These are phyloP conservation scores for Epinotia nisella DNA, from an alignment of 2,888 invertebrate genomes.

Conservation along the genomic window DNA sequence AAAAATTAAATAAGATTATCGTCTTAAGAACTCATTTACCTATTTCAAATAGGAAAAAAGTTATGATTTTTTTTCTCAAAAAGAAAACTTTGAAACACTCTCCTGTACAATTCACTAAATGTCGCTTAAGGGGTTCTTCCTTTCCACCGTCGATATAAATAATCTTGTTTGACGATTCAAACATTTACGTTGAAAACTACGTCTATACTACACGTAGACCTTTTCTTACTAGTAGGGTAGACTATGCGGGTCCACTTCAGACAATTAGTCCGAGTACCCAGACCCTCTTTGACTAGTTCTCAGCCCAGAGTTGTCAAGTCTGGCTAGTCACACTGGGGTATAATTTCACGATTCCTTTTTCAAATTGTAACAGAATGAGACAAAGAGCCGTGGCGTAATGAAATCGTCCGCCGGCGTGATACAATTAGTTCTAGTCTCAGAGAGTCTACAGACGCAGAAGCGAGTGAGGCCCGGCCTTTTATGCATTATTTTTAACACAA, in stretches of 20 bases:
- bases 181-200: not conserved
- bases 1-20: too few relatives aligned
- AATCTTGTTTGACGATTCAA: not conserved
- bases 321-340: not conserved
- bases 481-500: slow-evolving; percentile 8
- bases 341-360: slow-evolving; percentile 24
- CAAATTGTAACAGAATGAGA: slow-evolving; percentile 12
- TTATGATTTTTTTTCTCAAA: too few relatives aligned
- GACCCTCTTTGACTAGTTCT: not conserved
- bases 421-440: slow-evolving; percentile 18
- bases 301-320: not conserved
- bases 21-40: too few relatives aligned
- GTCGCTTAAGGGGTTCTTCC: too few relatives aligned
- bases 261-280: not conserved
- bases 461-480: not conserved
- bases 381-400: slow-evolving; percentile 30
- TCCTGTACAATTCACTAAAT: too few relatives aligned
- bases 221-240: not conserved
- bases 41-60: too few relatives aligned
- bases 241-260: not conserved
- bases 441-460: not conserved
- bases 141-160: too few relatives aligned
- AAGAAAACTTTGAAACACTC: too few relatives aligned
- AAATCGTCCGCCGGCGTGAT: slow-evolving; percentile 18
- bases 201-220: too few relatives aligned